Conservation (phyloP, 2,113 vertebrate genomes). For the Pholis gunnellus region DNA sequence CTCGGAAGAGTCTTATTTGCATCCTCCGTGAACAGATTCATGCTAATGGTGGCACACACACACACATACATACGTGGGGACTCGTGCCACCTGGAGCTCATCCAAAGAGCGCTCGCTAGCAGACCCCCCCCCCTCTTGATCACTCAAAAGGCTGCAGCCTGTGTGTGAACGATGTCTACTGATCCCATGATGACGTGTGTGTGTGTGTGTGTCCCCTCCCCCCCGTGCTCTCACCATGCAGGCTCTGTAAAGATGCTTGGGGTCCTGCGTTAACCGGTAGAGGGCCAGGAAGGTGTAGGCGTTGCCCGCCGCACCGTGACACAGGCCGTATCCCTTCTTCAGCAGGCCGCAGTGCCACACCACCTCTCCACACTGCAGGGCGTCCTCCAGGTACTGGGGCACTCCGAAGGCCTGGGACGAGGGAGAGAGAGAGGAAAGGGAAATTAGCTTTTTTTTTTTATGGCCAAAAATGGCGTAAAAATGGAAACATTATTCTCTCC, state of each 20-base stretch:
- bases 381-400: slow-evolving; percentile 88
- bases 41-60: slow-evolving; percentile 29
- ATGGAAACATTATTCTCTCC: background rate
- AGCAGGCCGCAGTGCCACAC: slow-evolving; percentile 92
- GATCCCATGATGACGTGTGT: background rate
- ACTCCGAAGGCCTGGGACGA: slow-evolving; percentile 87
- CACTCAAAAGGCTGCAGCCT: background rate
- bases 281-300: slow-evolving; percentile 93
- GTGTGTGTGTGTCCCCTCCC: too few species aligned
- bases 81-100: slow-evolving; percentile 35
- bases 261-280: slow-evolving; percentile 89
- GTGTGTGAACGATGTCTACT: background rate
- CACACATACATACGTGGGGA: slow-evolving; percentile 28
- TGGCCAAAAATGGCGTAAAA: background rate
- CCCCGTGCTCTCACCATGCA: slow-evolving; percentile 87
- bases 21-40: slow-evolving; percentile 51
- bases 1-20: slow-evolving; percentile 47
- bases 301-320: slow-evolving; percentile 94
- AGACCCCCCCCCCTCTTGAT: background rate
- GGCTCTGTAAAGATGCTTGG: slow-evolving; percentile 93
- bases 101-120: slow-evolving; percentile 3
- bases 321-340: slow-evolving; percentile 96
- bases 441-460: background rate
- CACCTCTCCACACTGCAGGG: slow-evolving; percentile 91
- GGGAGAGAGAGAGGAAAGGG: too few species aligned